These are phyloP conservation scores for Chanos chanos DNA, from an alignment of 2,797 vertebrate genomes.

Conservation along the genomic window DNA sequence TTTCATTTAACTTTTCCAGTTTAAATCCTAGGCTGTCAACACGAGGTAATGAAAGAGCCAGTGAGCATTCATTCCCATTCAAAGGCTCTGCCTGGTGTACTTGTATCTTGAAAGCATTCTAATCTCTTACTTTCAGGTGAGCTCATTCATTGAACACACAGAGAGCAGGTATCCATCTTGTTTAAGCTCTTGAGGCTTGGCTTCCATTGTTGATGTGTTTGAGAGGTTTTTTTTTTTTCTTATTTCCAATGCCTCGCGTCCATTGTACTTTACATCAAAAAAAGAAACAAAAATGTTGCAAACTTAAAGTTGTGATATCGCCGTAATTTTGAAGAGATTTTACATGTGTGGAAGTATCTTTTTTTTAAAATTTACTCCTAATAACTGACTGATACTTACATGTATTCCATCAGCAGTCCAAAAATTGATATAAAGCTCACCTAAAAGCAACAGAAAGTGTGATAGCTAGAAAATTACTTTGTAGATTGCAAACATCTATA, in stretches of 20 bases:
- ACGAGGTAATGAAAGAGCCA: constrained; percentile 13
- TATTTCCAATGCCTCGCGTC: too few relatives aligned
- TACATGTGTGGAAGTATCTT: constrained; percentile 29
- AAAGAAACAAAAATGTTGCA: too few relatives aligned
- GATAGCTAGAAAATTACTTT: constrained; percentile 50
- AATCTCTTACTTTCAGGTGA: constrained; percentile 46
- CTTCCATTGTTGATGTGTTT: constrained; percentile 24
- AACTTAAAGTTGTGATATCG: constrained; percentile 34
- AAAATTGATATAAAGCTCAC: constrained; percentile 36
- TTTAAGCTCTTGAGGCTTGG: constrained; percentile 22
- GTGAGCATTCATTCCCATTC: constrained; percentile 4
- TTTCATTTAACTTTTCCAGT: too few relatives aligned
- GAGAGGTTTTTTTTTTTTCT: too few relatives aligned
- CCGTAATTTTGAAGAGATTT: constrained; percentile 35
- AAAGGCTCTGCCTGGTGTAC: constrained; percentile 1
- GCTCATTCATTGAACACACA: constrained; percentile 29
- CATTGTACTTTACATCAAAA: too few relatives aligned
- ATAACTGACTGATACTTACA: constrained; percentile 62
- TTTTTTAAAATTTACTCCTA: constrained; percentile 47
- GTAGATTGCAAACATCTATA: constrained; percentile 47
- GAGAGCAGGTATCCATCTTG: constrained; percentile 34
- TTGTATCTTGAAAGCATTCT: constrained; percentile 28
- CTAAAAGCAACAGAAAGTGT: constrained; percentile 21
- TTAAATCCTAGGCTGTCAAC: constrained; percentile 4
- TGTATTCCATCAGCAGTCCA: constrained; percentile 64